Evolutionary conservation across 2,113 vertebrate species (phyloP).

Genomic region (Microcebus tavaratra): DNA sequence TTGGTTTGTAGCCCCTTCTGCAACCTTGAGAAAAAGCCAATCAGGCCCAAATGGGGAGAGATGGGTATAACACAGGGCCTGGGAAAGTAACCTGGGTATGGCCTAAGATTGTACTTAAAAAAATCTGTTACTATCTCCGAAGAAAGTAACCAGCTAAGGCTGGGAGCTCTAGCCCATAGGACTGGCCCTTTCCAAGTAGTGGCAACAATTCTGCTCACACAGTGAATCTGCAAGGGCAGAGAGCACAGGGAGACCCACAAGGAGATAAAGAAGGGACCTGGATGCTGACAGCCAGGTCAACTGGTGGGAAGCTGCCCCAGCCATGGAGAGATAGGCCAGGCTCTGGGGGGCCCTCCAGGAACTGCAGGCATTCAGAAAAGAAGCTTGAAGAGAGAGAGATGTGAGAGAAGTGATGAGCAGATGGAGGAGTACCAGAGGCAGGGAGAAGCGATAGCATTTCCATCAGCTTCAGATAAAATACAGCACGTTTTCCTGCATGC

Average conservation of each 20-base stretch:
- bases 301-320: background rate
- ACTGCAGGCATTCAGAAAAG: background rate
- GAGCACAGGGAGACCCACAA: background rate
- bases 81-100: background rate
- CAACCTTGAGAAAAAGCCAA: conserved; percentile 7
- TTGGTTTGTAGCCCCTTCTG: background rate
- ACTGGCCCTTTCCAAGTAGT: background rate
- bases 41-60: background rate
- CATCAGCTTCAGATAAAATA: conserved; percentile 7
- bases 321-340: background rate
- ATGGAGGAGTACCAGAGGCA: background rate
- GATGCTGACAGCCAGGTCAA: background rate
- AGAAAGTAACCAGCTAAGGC: background rate
- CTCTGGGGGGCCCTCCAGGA: background rate
- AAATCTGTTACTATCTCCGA: background rate
- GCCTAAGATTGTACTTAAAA: background rate
- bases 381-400: background rate
- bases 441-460: background rate
- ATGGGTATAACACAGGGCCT: background rate
- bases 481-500: background rate
- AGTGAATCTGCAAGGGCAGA: background rate
- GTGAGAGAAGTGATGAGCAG: background rate
- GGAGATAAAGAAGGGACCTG: background rate
- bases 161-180: background rate
- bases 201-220: background rate